A percentile compares a stretch with the other conserved stretches of the same genome.
Evolutionary conservation across 2,888 invertebrate species (phyloP).

Genomic region (Protonemura montana): DNA sequence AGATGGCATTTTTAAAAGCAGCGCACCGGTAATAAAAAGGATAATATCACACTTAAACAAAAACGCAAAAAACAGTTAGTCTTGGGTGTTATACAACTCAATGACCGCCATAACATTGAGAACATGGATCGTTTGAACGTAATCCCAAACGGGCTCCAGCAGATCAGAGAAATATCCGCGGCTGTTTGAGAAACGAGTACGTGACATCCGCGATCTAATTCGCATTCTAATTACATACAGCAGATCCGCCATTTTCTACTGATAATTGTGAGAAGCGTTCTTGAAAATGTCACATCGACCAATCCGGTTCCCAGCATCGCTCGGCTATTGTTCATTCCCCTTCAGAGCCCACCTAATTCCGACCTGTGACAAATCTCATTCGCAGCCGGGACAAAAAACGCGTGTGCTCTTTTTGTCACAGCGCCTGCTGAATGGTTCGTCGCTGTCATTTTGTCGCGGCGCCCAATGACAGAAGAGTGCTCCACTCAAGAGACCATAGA

Average conservation of each 20-base stretch:
- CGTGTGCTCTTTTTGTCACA: slow-evolving; percentile 22
- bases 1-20: slow-evolving; percentile 39
- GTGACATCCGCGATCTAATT: not conserved
- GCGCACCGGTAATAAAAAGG: slow-evolving; percentile 38
- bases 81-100: slow-evolving; percentile 9
- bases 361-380: slow-evolving; percentile 31
- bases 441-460: slow-evolving; percentile 16
- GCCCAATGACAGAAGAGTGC: slow-evolving; percentile 32
- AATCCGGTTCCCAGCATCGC: not conserved
- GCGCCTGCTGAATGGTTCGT: slow-evolving; percentile 15
- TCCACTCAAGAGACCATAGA: not conserved
- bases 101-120: not conserved
- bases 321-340: slow-evolving; percentile 13
- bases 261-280: not conserved
- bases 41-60: slow-evolving; percentile 40
- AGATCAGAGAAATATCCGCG: no score
- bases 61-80: slow-evolving; percentile 21
- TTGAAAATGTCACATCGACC: slow-evolving; percentile 17
- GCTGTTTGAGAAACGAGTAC: not conserved
- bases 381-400: not conserved
- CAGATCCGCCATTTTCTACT: not conserved
- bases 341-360: not conserved
- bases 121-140: no score
- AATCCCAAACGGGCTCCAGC: not conserved
- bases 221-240: not conserved